Conservation (phyloP, 2,888 invertebrate species). For the Sepiola atlantica region DNA sequence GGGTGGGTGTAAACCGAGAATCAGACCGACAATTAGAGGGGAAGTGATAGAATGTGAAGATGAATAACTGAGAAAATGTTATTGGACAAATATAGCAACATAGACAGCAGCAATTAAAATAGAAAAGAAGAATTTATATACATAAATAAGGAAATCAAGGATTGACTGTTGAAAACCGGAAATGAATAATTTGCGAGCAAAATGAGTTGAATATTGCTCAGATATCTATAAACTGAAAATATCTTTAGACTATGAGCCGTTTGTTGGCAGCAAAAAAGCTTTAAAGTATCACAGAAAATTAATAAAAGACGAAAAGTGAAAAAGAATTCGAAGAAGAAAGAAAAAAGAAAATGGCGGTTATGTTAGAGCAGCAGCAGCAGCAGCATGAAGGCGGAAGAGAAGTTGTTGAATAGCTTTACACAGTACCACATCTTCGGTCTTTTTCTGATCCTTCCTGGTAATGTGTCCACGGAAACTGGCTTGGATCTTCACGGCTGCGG, state of each 20-base stretch:
- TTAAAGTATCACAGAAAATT: background rate
- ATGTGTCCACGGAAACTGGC: constrained; percentile 36
- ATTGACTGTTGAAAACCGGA: no score
- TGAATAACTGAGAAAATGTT: no score
- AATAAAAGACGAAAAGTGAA: no score
- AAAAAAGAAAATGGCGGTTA: background rate
- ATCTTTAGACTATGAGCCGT: background rate
- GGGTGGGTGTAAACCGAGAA: no score
- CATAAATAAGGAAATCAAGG: no score
- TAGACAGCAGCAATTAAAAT: no score
- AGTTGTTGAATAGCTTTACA: constrained; percentile 32
- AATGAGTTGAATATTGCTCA: no score
- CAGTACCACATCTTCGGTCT: constrained; percentile 11
- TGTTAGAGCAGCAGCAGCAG: background rate
- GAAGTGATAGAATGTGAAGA: no score
- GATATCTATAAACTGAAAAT: background rate
- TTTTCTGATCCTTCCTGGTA: background rate
- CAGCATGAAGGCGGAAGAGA: background rate
- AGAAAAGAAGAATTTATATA: no score
- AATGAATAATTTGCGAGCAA: background rate
- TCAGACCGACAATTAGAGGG: no score
- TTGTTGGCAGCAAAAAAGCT: background rate
- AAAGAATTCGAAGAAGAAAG: background rate
- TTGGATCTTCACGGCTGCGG: constrained; percentile 36
- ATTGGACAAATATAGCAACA: no score